Evolutionary conservation across 1,140 invertebrate species (phyloP).

Genomic region (Bacillus rossius): DNA sequence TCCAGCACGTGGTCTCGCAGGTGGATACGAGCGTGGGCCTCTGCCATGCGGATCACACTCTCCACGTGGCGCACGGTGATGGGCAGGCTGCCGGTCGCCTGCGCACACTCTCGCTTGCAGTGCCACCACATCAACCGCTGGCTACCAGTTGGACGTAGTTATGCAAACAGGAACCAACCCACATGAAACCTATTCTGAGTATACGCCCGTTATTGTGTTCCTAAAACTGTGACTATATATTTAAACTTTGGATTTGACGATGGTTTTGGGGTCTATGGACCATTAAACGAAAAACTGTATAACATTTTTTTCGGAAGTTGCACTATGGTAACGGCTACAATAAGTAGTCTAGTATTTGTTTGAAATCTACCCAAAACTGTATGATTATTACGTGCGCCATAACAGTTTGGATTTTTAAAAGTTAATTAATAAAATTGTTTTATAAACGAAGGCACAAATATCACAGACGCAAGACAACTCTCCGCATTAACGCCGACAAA

Average conservation of each 20-base stretch:
- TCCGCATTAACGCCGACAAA: not conserved
- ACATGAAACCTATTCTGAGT: too few relatives aligned
- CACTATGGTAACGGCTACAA: not conserved
- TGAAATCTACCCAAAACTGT: not conserved
- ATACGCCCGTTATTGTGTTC: too few relatives aligned
- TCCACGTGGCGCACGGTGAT: conserved; percentile 99
- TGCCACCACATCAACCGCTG: not conserved
- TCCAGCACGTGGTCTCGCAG: conserved; percentile 89
- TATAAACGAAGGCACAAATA: not conserved
- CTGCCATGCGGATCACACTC: conserved; percentile 95
- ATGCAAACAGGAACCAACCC: too few relatives aligned
- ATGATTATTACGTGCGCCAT: not conserved
- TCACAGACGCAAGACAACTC: not conserved
- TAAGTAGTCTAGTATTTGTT: not conserved
- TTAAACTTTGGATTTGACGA: too few relatives aligned
- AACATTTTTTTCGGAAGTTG: too few relatives aligned
- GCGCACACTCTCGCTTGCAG: conserved; percentile 17
- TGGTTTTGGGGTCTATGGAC: too few relatives aligned
- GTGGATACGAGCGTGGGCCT: conserved; percentile 96
- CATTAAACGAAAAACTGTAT: too few relatives aligned
- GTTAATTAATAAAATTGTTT: not conserved
- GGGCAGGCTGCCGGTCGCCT: conserved; percentile 92
- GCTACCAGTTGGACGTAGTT: too few relatives aligned
- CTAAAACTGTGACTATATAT: too few relatives aligned
- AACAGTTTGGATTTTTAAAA: not conserved